phyloP scores from a whole-genome alignment of 1,140 invertebrate species.

The Cryptotermes secundus region DNA sequence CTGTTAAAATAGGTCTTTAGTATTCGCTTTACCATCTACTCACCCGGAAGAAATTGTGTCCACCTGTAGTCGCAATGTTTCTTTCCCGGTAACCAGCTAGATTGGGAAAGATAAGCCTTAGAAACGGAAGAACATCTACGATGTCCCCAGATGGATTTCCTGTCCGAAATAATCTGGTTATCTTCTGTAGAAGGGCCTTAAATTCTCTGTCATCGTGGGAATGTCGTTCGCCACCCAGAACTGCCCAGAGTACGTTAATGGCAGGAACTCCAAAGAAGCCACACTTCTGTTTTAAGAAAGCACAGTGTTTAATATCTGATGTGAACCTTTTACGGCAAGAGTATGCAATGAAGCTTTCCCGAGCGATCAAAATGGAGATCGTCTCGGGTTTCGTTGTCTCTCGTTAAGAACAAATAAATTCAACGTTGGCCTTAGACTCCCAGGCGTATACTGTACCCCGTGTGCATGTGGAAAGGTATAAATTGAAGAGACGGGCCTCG shows the following conservation, averaged over 20 bases:
- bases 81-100: background rate
- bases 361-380: too few species aligned
- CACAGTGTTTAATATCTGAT: too few species aligned
- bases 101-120: background rate
- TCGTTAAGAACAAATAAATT: too few species aligned
- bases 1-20: too few species aligned
- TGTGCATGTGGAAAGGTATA: too few species aligned
- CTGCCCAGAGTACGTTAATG: conserved; percentile 41
- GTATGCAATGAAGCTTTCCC: too few species aligned
- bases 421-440: too few species aligned
- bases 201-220: conserved; percentile 10
- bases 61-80: background rate
- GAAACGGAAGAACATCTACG: background rate
- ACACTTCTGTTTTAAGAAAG: background rate
- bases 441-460: too few species aligned
- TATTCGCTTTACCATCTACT: background rate
- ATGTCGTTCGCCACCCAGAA: conserved; percentile 39
- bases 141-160: conserved; percentile 14
- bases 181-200: conserved; percentile 30
- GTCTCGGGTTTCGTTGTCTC: too few species aligned
- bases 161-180: background rate
- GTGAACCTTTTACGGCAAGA: too few species aligned
- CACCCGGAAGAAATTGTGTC: background rate
- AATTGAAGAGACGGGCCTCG: too few species aligned
- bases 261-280: conserved; percentile 28